These are phyloP conservation scores for Psittacara wagleri DNA, from an alignment of 2,113 vertebrate genomes.

Conservation along the genomic window DNA sequence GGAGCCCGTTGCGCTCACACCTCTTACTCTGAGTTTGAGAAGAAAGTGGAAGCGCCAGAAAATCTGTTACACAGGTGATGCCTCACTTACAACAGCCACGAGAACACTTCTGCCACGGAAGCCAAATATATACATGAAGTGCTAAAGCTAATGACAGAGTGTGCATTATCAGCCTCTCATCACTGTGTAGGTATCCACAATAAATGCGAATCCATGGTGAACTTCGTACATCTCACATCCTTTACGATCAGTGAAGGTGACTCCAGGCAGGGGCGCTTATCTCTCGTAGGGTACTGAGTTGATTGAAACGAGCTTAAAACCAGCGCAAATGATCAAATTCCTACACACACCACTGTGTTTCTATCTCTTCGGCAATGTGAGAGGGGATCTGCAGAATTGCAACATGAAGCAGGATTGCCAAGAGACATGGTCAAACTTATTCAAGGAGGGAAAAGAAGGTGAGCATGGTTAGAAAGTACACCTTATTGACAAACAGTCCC, in stretches of 20 bases:
- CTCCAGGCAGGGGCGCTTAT: constrained; percentile 41
- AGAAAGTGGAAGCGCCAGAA: constrained; percentile 31
- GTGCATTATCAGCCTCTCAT: constrained; percentile 47
- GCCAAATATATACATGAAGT: constrained; percentile 63
- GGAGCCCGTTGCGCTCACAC: neutral
- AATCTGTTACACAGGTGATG: constrained; percentile 68
- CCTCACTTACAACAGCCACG: constrained; percentile 49
- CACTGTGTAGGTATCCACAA: neutral
- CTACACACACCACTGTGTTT: neutral
- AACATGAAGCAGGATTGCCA: neutral
- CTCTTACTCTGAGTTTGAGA: constrained; percentile 9
- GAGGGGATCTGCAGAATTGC: neutral
- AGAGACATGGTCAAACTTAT: neutral
- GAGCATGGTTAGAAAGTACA: neutral
- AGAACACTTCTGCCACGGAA: constrained; percentile 45
- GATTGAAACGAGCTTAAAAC: constrained; percentile 61
- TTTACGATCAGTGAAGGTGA: constrained; percentile 20
- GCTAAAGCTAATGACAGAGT: constrained; percentile 65
- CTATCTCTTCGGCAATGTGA: neutral
- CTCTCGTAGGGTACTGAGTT: constrained; percentile 33
- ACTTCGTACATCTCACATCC: neutral
- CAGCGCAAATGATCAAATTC: constrained; percentile 27
- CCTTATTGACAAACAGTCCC: neutral
- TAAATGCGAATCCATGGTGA: neutral
- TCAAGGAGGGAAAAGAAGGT: neutral